A percentile compares a stretch with the other conserved stretches of the same genome.
Evolutionary conservation across 2,113 vertebrate genomes (phyloP).

Genomic region (Thomomys bottae): DNA sequence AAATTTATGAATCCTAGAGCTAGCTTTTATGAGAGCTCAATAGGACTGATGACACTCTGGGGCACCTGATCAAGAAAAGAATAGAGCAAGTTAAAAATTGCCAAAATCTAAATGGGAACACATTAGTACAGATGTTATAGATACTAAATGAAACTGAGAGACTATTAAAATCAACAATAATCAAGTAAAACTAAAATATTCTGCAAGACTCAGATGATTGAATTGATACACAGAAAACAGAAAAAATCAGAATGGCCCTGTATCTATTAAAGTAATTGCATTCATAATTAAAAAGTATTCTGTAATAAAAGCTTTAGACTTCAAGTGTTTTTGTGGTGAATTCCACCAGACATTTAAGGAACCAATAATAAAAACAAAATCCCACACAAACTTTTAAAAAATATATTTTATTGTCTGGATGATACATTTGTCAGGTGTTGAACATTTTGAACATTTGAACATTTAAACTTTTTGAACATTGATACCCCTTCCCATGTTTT

Average conservation of each 20-base stretch:
- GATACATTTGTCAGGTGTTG: no score
- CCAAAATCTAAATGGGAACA: background rate
- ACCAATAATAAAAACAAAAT: background rate
- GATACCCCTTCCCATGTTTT: no score
- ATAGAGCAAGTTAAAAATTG: background rate
- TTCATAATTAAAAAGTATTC: background rate
- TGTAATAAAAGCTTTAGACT: background rate
- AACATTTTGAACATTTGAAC: no score
- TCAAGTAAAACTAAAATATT: background rate
- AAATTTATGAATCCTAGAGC: background rate
- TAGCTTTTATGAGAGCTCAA: background rate
- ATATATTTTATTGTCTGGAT: no score
- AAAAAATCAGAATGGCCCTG: background rate
- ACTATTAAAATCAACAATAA: background rate
- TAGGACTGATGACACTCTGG: background rate
- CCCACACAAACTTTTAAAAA: background rate
- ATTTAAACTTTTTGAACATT: no score
- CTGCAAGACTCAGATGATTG: background rate
- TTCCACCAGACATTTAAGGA: background rate
- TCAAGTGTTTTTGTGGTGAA: background rate
- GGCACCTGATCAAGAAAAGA: background rate
- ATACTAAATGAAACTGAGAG: background rate
- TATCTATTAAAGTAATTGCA: background rate
- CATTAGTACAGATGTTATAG: background rate
- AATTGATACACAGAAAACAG: background rate